Evolutionary conservation across 2,888 invertebrate species (phyloP).

Genomic region (Ochlodes sylvanus): DNA sequence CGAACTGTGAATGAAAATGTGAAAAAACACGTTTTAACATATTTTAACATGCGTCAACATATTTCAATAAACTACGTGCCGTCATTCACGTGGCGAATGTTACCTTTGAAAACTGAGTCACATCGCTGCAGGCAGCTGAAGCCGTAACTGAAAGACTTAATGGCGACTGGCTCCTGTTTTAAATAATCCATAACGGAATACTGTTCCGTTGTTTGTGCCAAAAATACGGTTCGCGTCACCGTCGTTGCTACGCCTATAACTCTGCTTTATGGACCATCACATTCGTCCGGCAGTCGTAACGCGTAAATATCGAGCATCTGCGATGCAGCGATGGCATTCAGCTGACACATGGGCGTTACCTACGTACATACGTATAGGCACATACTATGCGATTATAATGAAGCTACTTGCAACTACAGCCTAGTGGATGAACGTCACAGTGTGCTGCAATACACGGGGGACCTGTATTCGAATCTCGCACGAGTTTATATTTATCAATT

Average conservation of each 20-base stretch:
- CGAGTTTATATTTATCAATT: too few relatives aligned
- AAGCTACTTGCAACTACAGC: too few relatives aligned
- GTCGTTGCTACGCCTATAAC: slow-evolving; percentile 62
- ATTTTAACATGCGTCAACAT: too few relatives aligned
- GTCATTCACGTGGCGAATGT: too few relatives aligned
- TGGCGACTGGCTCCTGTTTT: slow-evolving; percentile 31
- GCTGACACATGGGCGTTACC: not conserved
- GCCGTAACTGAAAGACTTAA: slow-evolving; percentile 23
- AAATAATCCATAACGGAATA: slow-evolving; percentile 62
- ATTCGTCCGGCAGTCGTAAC: slow-evolving; percentile 67
- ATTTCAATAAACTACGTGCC: too few relatives aligned
- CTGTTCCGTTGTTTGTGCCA: slow-evolving; percentile 66
- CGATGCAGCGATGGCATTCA: slow-evolving; percentile 55
- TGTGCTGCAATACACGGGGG: too few relatives aligned
- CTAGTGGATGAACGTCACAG: too few relatives aligned
- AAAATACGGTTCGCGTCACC: slow-evolving; percentile 75
- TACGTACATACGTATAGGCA: too few relatives aligned
- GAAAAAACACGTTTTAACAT: too few relatives aligned
- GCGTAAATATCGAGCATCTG: slow-evolving; percentile 66
- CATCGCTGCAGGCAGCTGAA: slow-evolving; percentile 22
- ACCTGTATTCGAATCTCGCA: too few relatives aligned
- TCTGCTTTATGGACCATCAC: slow-evolving; percentile 76
- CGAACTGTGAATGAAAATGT: too few relatives aligned
- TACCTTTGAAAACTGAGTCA: not conserved
- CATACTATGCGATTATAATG: too few relatives aligned